Conservation (phyloP, 2,113 vertebrate species). For the Hemiscyllium ocellatum region DNA sequence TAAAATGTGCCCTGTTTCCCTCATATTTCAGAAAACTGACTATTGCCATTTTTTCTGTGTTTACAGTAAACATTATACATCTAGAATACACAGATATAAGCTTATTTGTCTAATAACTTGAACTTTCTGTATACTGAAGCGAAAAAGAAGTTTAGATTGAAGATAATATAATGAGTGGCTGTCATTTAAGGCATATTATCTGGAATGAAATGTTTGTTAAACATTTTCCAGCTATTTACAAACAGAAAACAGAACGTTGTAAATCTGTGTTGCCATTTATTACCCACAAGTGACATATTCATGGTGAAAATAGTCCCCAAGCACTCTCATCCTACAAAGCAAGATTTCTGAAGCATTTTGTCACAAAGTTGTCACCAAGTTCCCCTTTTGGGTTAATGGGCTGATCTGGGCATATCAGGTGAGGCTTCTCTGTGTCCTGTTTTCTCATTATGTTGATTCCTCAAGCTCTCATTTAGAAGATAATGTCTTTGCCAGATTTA, state of each 20-base stretch:
- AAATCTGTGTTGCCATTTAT: constrained; percentile 18
- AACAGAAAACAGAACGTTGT: neutral
- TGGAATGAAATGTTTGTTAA: neutral
- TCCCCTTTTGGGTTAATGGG: neutral
- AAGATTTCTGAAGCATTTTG: neutral
- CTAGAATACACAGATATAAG: neutral
- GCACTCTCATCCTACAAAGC: neutral
- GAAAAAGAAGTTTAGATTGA: neutral
- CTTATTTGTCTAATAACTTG: neutral
- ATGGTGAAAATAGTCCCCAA: neutral
- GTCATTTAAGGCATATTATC: neutral
- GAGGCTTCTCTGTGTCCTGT: neutral
- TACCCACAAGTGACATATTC: neutral
- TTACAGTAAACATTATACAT: neutral
- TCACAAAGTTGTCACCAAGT: neutral
- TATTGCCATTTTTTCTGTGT: neutral
- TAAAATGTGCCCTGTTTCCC: neutral
- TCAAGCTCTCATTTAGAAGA: neutral
- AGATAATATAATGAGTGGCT: neutral
- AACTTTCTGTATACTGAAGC: neutral
- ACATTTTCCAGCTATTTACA: neutral
- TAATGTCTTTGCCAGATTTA: constrained; percentile 17
- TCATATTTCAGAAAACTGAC: neutral
- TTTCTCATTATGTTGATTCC: constrained; percentile 12
- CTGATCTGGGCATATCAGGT: neutral